A percentile compares a stretch with the other conserved stretches of the same genome.
These are phyloP conservation scores for Ophraella communa DNA, from an alignment of 2,888 invertebrate genomes.

Conservation along the genomic window DNA sequence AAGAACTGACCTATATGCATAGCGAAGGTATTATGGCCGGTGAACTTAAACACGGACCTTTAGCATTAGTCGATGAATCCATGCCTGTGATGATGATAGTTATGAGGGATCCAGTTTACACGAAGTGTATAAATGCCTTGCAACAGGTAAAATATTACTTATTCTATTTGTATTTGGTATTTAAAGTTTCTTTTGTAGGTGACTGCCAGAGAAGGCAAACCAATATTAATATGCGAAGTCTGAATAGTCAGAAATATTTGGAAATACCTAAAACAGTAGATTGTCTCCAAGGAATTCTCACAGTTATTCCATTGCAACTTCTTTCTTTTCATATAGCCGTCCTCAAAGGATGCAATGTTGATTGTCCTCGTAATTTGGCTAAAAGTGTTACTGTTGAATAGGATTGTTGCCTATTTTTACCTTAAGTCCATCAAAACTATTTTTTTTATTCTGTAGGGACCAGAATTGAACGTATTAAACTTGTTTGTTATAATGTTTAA, in stretches of 20 bases:
- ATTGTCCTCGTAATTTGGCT: conserved; percentile 97
- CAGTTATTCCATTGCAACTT: conserved; percentile 98
- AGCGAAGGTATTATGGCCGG: conserved; percentile 99
- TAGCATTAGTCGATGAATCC: conserved; percentile 94
- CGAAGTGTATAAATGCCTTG: conserved; percentile 97
- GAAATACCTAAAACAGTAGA: conserved; percentile 97
- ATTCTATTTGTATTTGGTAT: too few species aligned
- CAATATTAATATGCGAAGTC: conserved; percentile 95
- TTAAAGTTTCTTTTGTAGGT: conserved; percentile 67
- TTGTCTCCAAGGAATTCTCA: conserved; percentile 93
- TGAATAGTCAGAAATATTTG: conserved; percentile 76
- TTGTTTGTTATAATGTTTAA: conserved; percentile 2
- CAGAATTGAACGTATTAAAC: not conserved
- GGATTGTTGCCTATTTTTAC: conserved; percentile 7
- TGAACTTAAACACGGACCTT: conserved; percentile 97
- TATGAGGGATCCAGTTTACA: conserved; percentile 93
- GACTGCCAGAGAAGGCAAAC: conserved; percentile 90
- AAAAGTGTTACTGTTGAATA: conserved; percentile 99
- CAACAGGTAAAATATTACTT: conserved; percentile 72
- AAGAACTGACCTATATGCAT: conserved; percentile 99
- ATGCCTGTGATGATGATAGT: conserved; percentile 99
- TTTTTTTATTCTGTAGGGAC: conserved; percentile 15
- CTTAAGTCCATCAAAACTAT: not conserved
- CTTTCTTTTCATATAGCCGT: conserved; percentile 98
- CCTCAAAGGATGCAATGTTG: conserved; percentile 93